phyloP scores from a whole-genome alignment of 1,140 invertebrate species.

The Ips nitidus region DNA sequence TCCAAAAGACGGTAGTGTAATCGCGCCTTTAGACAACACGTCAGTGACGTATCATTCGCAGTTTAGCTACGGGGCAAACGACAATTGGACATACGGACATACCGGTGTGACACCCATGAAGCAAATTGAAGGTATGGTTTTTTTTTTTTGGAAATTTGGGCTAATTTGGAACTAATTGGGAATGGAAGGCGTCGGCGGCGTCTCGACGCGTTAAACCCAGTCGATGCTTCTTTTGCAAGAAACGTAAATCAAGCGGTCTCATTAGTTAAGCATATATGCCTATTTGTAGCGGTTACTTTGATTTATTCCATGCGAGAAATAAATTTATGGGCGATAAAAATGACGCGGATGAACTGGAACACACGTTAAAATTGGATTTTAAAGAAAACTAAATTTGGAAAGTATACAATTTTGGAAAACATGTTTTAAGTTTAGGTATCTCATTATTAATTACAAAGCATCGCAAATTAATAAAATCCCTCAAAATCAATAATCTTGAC shows the following conservation, averaged over 20 bases:
- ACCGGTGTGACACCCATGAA: constrained; percentile 49
- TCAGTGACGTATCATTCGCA: constrained; percentile 42
- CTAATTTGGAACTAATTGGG: constrained; percentile 25
- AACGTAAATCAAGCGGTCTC: constrained; percentile 41
- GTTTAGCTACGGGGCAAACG: constrained; percentile 45
- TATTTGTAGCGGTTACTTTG: constrained; percentile 41
- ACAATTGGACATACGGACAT: constrained; percentile 41
- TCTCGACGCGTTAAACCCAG: background rate
- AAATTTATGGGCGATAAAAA: constrained; percentile 40
- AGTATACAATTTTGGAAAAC: too few species aligned
- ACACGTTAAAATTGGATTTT: too few species aligned
- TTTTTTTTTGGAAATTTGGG: background rate
- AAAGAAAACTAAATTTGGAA: too few species aligned
- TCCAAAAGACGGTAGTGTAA: constrained; percentile 13
- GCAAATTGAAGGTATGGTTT: constrained; percentile 50
- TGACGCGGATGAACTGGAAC: constrained; percentile 5
- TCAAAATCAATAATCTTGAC: too few species aligned
- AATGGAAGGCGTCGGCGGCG: background rate
- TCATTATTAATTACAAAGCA: too few species aligned
- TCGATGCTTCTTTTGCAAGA: background rate
- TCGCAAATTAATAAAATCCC: too few species aligned
- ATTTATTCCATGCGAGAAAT: constrained; percentile 41
- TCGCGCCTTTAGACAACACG: constrained; percentile 35
- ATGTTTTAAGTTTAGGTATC: too few species aligned
- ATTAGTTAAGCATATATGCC: constrained; percentile 42